Percentiles rank a stretch among this genome's conserved stretches.
These are phyloP conservation scores for Dasyurus viverrinus DNA, from an alignment of 2,113 vertebrate species.

Conservation along the genomic window DNA sequence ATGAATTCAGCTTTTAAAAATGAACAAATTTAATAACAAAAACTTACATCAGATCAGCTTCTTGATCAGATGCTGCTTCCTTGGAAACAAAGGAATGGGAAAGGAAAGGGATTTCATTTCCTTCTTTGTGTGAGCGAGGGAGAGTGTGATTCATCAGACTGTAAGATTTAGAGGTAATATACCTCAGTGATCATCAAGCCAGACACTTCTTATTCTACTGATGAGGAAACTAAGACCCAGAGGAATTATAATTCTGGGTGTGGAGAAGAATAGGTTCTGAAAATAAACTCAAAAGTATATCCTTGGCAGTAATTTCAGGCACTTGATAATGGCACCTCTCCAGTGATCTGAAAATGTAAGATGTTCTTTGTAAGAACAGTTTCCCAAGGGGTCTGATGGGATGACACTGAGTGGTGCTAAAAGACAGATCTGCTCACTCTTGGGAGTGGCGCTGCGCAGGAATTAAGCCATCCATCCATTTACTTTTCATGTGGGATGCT, in stretches of 20 bases:
- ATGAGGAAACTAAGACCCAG: not conserved
- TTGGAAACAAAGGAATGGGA: not conserved
- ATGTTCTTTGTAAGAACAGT: not conserved
- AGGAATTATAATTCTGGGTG: not conserved
- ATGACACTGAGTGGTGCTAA: not conserved
- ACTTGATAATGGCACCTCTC: not conserved
- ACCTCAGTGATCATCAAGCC: not conserved
- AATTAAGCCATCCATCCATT: not conserved
- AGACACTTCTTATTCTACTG: not conserved
- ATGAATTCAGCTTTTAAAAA: not conserved
- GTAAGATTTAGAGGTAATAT: not conserved
- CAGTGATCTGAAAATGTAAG: not conserved
- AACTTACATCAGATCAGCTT: not conserved
- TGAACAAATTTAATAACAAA: not conserved
- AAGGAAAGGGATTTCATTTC: not conserved
- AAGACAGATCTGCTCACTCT: not conserved
- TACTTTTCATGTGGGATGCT: not conserved
- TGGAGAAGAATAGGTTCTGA: not conserved
- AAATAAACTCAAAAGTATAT: not conserved
- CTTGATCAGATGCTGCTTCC: not conserved
- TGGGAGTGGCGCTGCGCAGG: not conserved
- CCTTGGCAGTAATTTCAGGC: not conserved
- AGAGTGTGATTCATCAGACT: not conserved
- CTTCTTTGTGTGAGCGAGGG: not conserved
- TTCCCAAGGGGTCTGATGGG: not conserved